A percentile compares a stretch with the other conserved stretches of the same genome.
Evolutionary conservation across 2,113 vertebrate species (phyloP).

Genomic region (Copsychus sechellarum): DNA sequence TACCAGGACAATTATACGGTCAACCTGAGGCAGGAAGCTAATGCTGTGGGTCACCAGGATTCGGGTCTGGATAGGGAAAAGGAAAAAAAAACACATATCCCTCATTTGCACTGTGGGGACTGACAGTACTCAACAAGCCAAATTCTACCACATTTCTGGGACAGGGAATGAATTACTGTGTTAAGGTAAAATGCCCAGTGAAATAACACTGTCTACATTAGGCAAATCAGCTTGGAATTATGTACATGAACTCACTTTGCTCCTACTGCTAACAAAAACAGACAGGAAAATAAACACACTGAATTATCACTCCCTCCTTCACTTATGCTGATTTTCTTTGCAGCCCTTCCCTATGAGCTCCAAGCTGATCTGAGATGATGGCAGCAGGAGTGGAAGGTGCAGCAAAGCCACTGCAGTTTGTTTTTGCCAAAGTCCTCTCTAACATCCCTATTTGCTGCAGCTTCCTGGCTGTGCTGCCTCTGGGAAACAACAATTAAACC

Average conservation of each 20-base stretch:
- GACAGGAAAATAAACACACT: background rate
- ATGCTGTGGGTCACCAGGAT: constrained; percentile 93
- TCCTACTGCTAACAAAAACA: background rate
- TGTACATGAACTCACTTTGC: background rate
- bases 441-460: background rate
- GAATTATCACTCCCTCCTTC: background rate
- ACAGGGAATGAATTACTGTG: background rate
- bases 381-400: background rate
- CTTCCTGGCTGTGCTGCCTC: background rate
- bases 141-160: background rate
- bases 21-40: constrained; percentile 92
- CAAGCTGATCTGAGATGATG: background rate
- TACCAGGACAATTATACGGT: constrained; percentile 88
- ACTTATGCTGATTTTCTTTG: background rate
- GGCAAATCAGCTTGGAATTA: background rate
- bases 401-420: background rate
- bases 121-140: background rate
- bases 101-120: background rate
- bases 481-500: background rate
- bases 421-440: background rate
- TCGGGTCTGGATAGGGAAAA: constrained; percentile 80
- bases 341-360: background rate
- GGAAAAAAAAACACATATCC: background rate
- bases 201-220: background rate
- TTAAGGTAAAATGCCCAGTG: background rate